These are phyloP conservation scores for Holocentrus rufus DNA, from an alignment of 2,797 vertebrate species.

Conservation along the genomic window DNA sequence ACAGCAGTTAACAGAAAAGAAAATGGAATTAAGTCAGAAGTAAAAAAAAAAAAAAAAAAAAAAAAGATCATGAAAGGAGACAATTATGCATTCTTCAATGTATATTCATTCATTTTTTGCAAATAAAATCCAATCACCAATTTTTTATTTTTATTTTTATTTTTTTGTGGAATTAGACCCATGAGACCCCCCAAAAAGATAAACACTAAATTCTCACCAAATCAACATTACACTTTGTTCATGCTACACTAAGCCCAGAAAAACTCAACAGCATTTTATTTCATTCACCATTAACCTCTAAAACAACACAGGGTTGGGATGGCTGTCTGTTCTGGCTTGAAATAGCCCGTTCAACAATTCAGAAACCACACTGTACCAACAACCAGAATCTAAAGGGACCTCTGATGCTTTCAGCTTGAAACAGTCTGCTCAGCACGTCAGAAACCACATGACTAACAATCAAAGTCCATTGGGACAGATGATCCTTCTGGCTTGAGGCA, in stretches of 20 bases:
- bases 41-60: too few species aligned
- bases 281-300: constrained; percentile 35
- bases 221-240: background rate
- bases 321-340: constrained; percentile 46
- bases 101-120: too few species aligned
- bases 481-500: constrained; percentile 27
- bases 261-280: constrained; percentile 23
- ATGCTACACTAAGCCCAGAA: constrained; percentile 12
- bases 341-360: constrained; percentile 36
- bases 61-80: too few species aligned
- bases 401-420: constrained; percentile 41
- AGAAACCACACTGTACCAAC: constrained; percentile 49
- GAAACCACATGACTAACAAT: constrained; percentile 60
- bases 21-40: too few species aligned
- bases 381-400: constrained; percentile 32
- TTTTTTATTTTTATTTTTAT: too few species aligned
- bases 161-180: too few species aligned
- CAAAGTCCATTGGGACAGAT: constrained; percentile 29
- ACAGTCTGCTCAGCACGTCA: constrained; percentile 23
- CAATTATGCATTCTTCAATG: too few species aligned
- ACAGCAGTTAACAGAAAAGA: too few species aligned
- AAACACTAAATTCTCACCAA: background rate
- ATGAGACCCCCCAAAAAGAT: background rate
- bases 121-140: too few species aligned
- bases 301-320: constrained; percentile 39